Conservation (phyloP, 2,888 invertebrate species). For the Scelioninae gen. 2 region DNA sequence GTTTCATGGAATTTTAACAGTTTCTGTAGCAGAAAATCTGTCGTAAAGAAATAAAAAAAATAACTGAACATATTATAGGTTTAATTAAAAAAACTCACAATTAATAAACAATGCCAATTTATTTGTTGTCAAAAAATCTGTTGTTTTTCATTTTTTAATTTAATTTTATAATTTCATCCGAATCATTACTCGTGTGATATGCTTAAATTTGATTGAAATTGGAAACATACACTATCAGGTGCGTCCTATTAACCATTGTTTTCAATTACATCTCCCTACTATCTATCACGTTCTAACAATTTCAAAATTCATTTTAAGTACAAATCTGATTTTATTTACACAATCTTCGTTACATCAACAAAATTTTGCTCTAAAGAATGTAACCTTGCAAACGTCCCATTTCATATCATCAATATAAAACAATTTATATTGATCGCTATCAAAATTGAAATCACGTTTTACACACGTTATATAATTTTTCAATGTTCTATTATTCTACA, state of each 20-base stretch:
- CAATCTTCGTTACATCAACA: no score
- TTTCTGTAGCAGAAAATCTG: no score
- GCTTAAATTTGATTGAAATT: background rate
- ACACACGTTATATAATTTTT: background rate
- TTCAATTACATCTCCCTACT: background rate
- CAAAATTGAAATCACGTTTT: background rate
- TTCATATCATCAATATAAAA: background rate
- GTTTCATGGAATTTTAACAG: no score
- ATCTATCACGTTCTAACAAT: no score
- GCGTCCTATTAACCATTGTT: background rate
- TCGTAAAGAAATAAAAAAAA: no score
- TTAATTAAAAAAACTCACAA: no score
- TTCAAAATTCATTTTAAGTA: background rate
- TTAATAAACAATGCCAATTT: no score
- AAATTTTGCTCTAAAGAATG: no score
- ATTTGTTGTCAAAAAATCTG: no score
- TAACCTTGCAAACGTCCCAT: background rate
- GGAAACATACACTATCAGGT: background rate
- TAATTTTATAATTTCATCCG: no score
- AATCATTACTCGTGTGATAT: background rate
- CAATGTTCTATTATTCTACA: background rate
- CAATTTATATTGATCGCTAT: background rate
- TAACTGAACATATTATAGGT: no score
- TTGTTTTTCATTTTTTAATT: no score
- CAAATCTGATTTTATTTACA: background rate